Evolutionary conservation across 2,888 invertebrate species (phyloP), one percentile per base, ranked within the genome.

Genomic region (Phragmatobia fuliginosa): DNA sequence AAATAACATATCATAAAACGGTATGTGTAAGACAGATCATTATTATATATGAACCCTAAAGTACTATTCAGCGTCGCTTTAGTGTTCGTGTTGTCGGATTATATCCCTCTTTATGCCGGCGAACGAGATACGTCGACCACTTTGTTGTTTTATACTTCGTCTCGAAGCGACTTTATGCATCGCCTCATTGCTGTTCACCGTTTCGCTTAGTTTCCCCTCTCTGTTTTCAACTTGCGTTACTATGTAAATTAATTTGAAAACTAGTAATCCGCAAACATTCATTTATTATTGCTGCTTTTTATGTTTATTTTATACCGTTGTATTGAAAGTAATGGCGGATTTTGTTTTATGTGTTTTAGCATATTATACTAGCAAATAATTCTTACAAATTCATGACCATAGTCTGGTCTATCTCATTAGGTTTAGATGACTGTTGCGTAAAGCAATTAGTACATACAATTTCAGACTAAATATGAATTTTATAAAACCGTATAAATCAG

Each of bases 61-160:
- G 90, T 89, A 88, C 83, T 88, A 89, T 89, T 80, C 68, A 69
- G 66, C 61, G 73, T 74, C 64, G 78, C 88, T 92, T 90, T 86
- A 89, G 88, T 88, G 90, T 88, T 90, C 85, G 87, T 90, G 82
- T 81, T 88, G 90, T 88, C 87, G 88, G 90, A 93, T 92, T 92
- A 94, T 92, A 91, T 89, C 89, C 91, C 90, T 88, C 89, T 92
- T 92, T 90, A 91, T 89, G 89, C 87, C 86, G 87, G 86, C 88
- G 70, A 90, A 90, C 88, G 89, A 87, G 90, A 92, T 93, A 92
- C 91, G 91, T 91, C 92, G 89, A 92, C 92, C 93, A 93, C 94
- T 94, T 94, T 94, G 94, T 95, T 94, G 94, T 94, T 94, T 94
- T 94, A 94, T 94, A 92, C 91, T 91, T 89, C 87, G 93, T 91